Evolutionary conservation across 2,113 vertebrate species (phyloP), one percentile per base, ranked within the genome.

Genomic region (Hipposideros armiger): DNA sequence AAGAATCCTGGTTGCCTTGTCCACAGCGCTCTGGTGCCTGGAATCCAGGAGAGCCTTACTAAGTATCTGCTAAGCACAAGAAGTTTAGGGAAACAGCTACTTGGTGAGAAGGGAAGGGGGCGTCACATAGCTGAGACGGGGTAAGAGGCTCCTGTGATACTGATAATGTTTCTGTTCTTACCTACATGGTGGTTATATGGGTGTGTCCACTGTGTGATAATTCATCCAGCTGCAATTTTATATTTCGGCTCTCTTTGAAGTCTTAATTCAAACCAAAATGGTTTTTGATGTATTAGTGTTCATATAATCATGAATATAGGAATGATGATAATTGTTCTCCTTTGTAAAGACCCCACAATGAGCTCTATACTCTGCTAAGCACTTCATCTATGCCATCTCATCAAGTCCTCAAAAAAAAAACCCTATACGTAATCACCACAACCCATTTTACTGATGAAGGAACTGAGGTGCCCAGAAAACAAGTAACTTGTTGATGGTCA

Each of bases 81-180:
- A 15, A 50, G 47, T 22, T 56, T 28, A 8, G 7, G 11, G 24
- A 62, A 87, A 16, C 0, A 28, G 52, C 22, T 28, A 28, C 26
- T 20, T 15, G 7, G 36, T 2, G 2, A 54, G 81, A 54, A 86
- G 11, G 47, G 10, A 40, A 28, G 36, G 30, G 17, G 20, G 24
- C 28, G 8, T 30, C 9, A 3, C 15, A 5, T 0, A 6, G 13
- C 9, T 1, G 7, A 16, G 30, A 42, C 42, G 7, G 7, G 3
- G 24, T 1, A 28, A 83, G 11, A 7, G 19, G n/a, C 9, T 6
- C 30, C 67, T 20, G 5, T 42, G 89, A 47, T 11, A 16, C 36
- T 16, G 19, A 8, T 26, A 5, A 62, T 1, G 8, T 26, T 60
- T 30, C 45, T 19, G 9, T 60, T 66, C 19, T 10, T 7, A 47